Evolutionary conservation across 2,888 invertebrate genomes (phyloP).

Genomic region (Drosophila demipolita): DNA sequence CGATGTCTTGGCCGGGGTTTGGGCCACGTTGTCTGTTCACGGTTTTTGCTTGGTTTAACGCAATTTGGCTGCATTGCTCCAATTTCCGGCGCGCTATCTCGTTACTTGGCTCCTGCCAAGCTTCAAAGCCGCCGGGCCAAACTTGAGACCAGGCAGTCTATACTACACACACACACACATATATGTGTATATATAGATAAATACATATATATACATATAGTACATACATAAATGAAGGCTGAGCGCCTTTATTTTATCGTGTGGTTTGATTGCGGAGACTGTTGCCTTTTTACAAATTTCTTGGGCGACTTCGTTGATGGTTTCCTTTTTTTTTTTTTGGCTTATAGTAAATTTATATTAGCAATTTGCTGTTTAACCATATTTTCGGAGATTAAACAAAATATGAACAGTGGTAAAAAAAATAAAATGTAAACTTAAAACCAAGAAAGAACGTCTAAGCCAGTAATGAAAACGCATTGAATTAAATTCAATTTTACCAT

Average conservation of each 20-base stretch:
- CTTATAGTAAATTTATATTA: slow-evolving; percentile 1
- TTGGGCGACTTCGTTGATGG: not conserved
- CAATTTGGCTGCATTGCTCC: slow-evolving; percentile 78
- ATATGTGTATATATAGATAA: not conserved
- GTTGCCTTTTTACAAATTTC: slow-evolving; percentile 8
- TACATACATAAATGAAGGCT: not conserved
- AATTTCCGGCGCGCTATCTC: slow-evolving; percentile 74
- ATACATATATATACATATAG: not conserved
- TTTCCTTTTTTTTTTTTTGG: not conserved
- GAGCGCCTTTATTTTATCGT: not conserved
- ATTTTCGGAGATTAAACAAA: not conserved
- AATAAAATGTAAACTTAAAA: not conserved
- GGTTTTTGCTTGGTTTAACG: slow-evolving; percentile 72
- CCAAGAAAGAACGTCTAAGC: not conserved
- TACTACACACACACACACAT: slow-evolving; percentile 1
- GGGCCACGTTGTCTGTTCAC: slow-evolving; percentile 1
- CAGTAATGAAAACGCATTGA: not conserved
- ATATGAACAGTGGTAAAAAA: not conserved
- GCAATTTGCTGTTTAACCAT: not conserved
- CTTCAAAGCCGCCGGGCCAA: slow-evolving; percentile 31
- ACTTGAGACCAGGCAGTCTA: slow-evolving; percentile 23
- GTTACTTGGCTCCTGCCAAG: slow-evolving; percentile 50
- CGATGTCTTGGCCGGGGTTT: slow-evolving; percentile 6
- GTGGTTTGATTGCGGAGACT: slow-evolving; percentile 22
- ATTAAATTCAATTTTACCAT: not conserved